Conservation (phyloP, 2,797 vertebrate species). For the Phoebastria nigripes region DNA sequence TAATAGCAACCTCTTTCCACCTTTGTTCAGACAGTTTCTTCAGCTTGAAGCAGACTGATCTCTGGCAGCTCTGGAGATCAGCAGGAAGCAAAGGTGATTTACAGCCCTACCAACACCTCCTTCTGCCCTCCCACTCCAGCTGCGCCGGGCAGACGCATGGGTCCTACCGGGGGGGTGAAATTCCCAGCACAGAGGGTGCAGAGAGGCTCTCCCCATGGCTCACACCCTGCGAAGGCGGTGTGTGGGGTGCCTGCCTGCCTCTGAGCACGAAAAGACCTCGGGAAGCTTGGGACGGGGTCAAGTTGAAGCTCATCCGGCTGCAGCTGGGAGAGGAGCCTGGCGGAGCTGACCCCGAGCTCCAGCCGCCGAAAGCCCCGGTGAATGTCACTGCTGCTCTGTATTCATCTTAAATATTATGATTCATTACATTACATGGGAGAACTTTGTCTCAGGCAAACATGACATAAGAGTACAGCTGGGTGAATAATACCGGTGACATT, state of each 20-base stretch:
- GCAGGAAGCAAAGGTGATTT: constrained; percentile 18
- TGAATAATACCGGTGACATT: constrained; percentile 57
- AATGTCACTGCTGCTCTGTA: constrained; percentile 12
- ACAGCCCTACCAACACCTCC: neutral
- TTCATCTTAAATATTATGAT: constrained; percentile 47
- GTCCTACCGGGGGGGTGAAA: neutral
- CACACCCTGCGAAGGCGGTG: accelerated
- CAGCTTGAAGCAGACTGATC: neutral
- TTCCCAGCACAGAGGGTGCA: neutral
- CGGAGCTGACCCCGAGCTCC: neutral
- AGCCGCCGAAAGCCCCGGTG: neutral
- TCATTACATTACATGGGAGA: constrained; percentile 34
- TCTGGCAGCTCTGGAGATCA: neutral
- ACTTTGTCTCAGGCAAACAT: constrained; percentile 60
- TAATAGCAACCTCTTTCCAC: neutral
- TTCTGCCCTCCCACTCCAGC: neutral
- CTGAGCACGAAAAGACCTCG: neutral
- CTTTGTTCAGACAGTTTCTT: neutral
- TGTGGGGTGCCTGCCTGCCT: neutral
- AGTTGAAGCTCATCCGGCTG: neutral
- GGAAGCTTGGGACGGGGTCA: neutral
- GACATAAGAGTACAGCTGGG: constrained; percentile 45
- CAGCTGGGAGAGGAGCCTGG: neutral
- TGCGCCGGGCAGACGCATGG: accelerated
- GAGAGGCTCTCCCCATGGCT: neutral